Conservation (phyloP, 2,888 invertebrate species). For the Orthosia gracilis region DNA sequence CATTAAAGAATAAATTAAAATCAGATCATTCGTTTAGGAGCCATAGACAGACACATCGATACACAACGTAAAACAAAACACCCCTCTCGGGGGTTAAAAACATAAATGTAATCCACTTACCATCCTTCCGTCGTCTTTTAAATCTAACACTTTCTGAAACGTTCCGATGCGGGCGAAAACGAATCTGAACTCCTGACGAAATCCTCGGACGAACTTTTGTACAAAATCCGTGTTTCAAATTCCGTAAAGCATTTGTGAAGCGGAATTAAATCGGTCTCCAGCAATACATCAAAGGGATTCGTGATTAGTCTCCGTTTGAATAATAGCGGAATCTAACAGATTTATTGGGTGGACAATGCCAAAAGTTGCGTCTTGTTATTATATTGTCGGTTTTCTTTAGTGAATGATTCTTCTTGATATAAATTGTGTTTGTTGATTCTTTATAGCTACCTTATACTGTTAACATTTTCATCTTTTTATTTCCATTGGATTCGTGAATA, state of each 20-base stretch:
- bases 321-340: conserved; percentile 55
- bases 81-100: neutral
- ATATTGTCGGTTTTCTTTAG: neutral
- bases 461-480: no score
- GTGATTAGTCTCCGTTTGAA: conserved; percentile 62
- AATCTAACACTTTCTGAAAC: conserved; percentile 24
- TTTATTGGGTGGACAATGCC: conserved; percentile 54
- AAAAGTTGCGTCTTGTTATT: conserved; percentile 22
- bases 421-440: neutral
- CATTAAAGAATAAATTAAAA: no score
- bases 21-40: no score
- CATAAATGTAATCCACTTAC: neutral
- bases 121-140: conserved; percentile 9
- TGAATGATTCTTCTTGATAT: neutral
- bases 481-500: no score
- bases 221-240: conserved; percentile 54
- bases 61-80: no score
- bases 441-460: no score
- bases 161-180: conserved; percentile 49
- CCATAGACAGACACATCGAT: no score
- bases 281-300: conserved; percentile 67
- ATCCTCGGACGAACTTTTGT: conserved; percentile 40
- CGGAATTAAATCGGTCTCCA: conserved; percentile 60
- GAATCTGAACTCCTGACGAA: conserved; percentile 35
- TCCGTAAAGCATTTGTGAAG: conserved; percentile 51